These are phyloP conservation scores for Tor tambroides DNA, from an alignment of 2,113 vertebrate species.

Conservation along the genomic window DNA sequence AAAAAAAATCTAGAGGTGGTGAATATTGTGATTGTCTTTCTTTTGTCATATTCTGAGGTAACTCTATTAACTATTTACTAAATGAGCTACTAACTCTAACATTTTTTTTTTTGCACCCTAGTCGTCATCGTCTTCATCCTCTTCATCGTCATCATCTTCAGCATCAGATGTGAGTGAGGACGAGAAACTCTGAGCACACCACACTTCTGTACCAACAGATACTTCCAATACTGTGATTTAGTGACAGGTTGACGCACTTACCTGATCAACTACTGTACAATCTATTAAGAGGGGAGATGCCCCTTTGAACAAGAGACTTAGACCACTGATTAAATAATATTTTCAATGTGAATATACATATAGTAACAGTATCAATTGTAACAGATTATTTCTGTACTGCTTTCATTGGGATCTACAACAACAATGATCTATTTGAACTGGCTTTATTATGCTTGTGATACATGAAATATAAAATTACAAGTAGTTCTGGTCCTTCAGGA, in stretches of 20 bases:
- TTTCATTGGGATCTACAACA: background rate
- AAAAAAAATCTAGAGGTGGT: background rate
- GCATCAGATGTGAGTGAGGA: constrained; percentile 56
- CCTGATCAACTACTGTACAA: constrained; percentile 12
- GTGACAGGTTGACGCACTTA: constrained; percentile 8
- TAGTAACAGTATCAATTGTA: background rate
- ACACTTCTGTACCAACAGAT: background rate
- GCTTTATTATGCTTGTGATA: background rate
- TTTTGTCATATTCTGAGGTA: background rate
- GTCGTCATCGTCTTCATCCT: constrained; percentile 68
- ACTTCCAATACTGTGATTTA: background rate
- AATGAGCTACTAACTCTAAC: background rate
- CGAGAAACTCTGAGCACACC: constrained; percentile 66
- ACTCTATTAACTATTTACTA: background rate
- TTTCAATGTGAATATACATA: background rate
- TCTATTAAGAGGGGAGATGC: background rate
- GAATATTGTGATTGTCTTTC: background rate
- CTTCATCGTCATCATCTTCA: constrained; percentile 65
- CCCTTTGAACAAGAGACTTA: background rate
- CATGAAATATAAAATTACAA: background rate
- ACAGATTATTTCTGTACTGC: background rate
- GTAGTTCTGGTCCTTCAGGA: background rate
- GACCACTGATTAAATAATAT: background rate
- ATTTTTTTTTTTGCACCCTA: constrained; percentile 58
- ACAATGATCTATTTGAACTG: background rate